These are phyloP conservation scores for Platichthys flesus DNA, from an alignment of 2,113 vertebrate species.

Conservation along the genomic window DNA sequence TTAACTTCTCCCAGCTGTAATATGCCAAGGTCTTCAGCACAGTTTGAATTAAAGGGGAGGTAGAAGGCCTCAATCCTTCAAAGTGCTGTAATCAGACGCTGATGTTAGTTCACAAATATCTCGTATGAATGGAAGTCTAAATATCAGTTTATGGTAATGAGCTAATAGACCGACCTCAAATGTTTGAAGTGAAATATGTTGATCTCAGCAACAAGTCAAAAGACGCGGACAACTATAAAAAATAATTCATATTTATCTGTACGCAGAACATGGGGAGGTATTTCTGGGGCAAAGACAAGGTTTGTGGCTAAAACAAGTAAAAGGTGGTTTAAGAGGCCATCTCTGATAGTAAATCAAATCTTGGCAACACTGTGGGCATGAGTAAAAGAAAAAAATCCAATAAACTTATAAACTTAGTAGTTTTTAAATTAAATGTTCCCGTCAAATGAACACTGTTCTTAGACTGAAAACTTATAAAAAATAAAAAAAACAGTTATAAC, in stretches of 20 bases:
- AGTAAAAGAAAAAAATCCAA: slow-evolving; percentile 54
- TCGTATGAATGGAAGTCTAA: slow-evolving; percentile 21
- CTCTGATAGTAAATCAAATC: slow-evolving; percentile 49
- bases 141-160: slow-evolving; percentile 46
- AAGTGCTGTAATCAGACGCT: slow-evolving; percentile 36
- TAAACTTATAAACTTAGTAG: slow-evolving; percentile 36
- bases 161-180: neutral
- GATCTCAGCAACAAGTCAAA: slow-evolving; percentile 30
- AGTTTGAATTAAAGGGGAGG: slow-evolving; percentile 36
- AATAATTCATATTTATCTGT: slow-evolving; percentile 16
- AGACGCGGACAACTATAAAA: slow-evolving; percentile 39
- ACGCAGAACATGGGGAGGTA: slow-evolving; percentile 19
- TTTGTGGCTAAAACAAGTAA: slow-evolving; percentile 67
- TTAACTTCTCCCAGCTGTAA: slow-evolving; percentile 72
- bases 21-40: slow-evolving; percentile 57
- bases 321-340: slow-evolving; percentile 66
- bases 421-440: slow-evolving; percentile 14
- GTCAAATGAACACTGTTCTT: slow-evolving; percentile 33
- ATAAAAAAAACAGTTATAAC: slow-evolving; percentile 25
- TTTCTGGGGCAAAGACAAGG: slow-evolving; percentile 15
- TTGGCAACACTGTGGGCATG: slow-evolving; percentile 27
- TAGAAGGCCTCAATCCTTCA: slow-evolving; percentile 46
- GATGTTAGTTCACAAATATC: slow-evolving; percentile 34
- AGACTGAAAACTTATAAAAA: slow-evolving; percentile 41
- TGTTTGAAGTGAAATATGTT: slow-evolving; percentile 32